Base-by-base conservation (phyloP, 2,888 invertebrate genomes). In the Microplitis deprimator region DNA sequence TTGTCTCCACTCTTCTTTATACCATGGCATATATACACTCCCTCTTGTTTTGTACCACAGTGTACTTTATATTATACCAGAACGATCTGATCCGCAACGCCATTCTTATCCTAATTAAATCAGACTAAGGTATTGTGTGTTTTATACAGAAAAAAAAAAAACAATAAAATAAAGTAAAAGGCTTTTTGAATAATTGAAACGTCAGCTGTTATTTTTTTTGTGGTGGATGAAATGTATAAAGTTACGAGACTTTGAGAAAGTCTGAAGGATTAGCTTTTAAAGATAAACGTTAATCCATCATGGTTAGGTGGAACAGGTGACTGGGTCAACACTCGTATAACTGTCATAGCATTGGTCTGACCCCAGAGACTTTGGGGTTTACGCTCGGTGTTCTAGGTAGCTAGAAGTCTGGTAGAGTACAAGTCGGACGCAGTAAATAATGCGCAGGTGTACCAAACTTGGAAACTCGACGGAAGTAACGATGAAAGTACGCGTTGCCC, bases 31-130 rank as follows among this genome's bases (percentile, higher is more conserved):
- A 78, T 79, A 59, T 68, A 76, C 77, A 69, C 62, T 72, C 78
- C 79, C 78, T 80, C 79, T 78, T 78, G 77, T 79, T 67, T 64
- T 84, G 79, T 78, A 80, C 29, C 29, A 13, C 13, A 50, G 50
- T 50, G 10, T 50, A 50, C 50, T 13, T 50, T 50, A 50, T 50
- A 50, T 50, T 50, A 50, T 13, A 50, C 50, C 50, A 79, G 78
- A 78, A 82, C 82, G 82, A 82, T 85, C 82, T 81, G 86, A 85
- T 84, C 82, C 81, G 79, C 77, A 68, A 75, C 75, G 82, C 86
- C 83, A 87, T 87, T 87, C 87, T 87, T 88, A 87, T 88, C 87
- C 87, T 87, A 87, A 88, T 88, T 87, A 88, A 87, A 88, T 83
- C 87, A 84, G 82, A 68, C 50, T 50, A 68, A 29, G 59, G 71